These are phyloP conservation scores for Burhinus bistriatus DNA, from an alignment of 2,113 vertebrate genomes.

Conservation along the genomic window DNA sequence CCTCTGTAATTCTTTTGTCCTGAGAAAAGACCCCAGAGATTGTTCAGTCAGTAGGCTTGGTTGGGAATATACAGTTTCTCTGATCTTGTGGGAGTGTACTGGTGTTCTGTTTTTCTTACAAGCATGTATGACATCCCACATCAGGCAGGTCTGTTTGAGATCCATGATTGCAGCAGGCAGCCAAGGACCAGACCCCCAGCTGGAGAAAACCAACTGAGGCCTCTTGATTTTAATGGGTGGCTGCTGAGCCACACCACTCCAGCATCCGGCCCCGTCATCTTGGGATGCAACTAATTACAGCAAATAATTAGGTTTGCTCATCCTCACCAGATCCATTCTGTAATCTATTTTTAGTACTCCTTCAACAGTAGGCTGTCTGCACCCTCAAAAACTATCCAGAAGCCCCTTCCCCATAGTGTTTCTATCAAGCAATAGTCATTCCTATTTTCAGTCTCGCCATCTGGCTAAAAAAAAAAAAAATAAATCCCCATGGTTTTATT, in stretches of 20 bases:
- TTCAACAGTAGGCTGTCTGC: not conserved
- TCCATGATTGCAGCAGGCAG: not conserved
- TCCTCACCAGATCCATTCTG: not conserved
- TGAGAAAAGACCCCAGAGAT: not conserved
- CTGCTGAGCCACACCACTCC: not conserved
- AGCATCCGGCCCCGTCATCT: not conserved
- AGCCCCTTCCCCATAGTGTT: not conserved
- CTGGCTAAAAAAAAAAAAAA: not conserved
- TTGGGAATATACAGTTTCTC: constrained; percentile 43
- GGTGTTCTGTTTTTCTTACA: not conserved
- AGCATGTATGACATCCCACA: not conserved
- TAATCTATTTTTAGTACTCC: not conserved
- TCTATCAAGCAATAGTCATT: not conserved
- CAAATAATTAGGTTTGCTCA: constrained; percentile 2
- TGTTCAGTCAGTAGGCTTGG: not conserved
- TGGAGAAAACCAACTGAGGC: not conserved
- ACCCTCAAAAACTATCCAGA: not conserved
- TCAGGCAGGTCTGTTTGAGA: not conserved
- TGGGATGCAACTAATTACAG: not conserved
- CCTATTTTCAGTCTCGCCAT: constrained; percentile 1
- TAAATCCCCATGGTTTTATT: not conserved
- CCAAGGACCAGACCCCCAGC: not conserved
- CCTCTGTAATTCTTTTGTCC: not conserved
- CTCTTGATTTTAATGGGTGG: not conserved
- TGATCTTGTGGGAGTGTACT: constrained; percentile 17